Base-by-base conservation (phyloP, 2,113 vertebrate genomes). In the Gambusia affinis region DNA sequence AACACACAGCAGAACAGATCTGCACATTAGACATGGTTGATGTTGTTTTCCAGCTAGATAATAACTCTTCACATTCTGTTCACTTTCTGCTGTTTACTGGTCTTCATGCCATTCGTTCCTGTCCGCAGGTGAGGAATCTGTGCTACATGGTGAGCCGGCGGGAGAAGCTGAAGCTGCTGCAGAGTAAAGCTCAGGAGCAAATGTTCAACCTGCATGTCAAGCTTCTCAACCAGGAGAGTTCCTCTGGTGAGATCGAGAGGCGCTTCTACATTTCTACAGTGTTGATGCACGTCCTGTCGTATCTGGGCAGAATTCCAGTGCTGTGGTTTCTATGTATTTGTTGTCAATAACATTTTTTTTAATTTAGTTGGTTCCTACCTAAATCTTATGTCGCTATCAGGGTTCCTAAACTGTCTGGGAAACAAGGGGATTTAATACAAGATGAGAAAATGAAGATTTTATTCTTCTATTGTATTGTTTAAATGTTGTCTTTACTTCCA, bases 121-220 rank as follows among this genome's bases (percentile, higher is more conserved):
- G 22, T 65, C 2, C 47, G 3, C 84, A 99, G 98, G 98, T 99
- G 82, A 96, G 98, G 85, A 99, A 99, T 86, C 85, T 99, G 88
- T 99, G 98, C 88, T 99, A 99, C 94, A 99, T 99, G 98, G 98
- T 99, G 90, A 97, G 96, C 92, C 96, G 98, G n/a, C 94, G 98
- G 88, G 98, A 99, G 91, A 99, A 99, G 83, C 93, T 99, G 81
- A 99, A 99, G 91, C 87, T 97, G 71, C 94, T 98, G 74, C 96
- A 98, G 78, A 98, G 92, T 89, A 99, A 97, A 95, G 88, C 96
- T 67, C 97, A 98, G 76, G 97, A 99, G 92, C 96, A 99, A 89
- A 96, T 99, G 94, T 99, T 99, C 91, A 95, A 96, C 86, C 88
- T 98, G 60, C 96, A 99, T 62, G 95, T 97, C 63, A 95, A 96